Evolutionary conservation across 2,888 invertebrate species (phyloP).

Genomic region (Drosophila neotestacea): DNA sequence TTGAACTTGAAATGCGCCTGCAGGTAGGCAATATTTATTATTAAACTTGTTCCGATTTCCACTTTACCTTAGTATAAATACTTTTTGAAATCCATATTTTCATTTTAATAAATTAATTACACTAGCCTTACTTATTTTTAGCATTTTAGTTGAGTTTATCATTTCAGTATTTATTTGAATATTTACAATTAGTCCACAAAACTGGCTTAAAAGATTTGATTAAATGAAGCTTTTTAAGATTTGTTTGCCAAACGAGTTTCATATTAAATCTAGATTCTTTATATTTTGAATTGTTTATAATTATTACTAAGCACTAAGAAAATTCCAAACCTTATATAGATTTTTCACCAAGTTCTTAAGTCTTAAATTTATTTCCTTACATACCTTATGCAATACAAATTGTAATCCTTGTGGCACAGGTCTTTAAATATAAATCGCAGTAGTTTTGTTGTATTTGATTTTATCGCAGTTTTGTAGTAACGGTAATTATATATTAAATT

Average conservation of each 20-base stretch:
- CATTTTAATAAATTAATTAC: background rate
- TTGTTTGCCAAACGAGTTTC: no score
- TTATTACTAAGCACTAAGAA: no score
- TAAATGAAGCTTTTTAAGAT: no score
- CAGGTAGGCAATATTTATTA: conserved; percentile 45
- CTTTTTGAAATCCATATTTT: background rate
- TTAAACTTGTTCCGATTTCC: background rate
- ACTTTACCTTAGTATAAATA: background rate
- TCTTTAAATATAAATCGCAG: conserved; percentile 20
- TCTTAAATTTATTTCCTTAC: conserved; percentile 8
- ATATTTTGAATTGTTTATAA: no score
- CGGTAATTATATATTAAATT: conserved; percentile 26
- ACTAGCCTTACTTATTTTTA: no score
- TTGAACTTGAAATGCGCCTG: conserved; percentile 51
- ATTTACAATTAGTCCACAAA: no score
- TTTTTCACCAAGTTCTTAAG: no score
- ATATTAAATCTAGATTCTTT: no score
- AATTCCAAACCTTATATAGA: no score
- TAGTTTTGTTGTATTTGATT: conserved; percentile 9
- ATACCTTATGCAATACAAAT: conserved; percentile 47
- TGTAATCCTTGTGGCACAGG: conserved; percentile 38
- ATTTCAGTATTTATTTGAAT: no score
- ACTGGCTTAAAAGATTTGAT: no score
- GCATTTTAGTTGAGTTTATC: no score
- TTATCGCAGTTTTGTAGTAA: conserved; percentile 51